phyloP scores from a whole-genome alignment of 1,140 invertebrate species.

The Archivesica marissinica region DNA sequence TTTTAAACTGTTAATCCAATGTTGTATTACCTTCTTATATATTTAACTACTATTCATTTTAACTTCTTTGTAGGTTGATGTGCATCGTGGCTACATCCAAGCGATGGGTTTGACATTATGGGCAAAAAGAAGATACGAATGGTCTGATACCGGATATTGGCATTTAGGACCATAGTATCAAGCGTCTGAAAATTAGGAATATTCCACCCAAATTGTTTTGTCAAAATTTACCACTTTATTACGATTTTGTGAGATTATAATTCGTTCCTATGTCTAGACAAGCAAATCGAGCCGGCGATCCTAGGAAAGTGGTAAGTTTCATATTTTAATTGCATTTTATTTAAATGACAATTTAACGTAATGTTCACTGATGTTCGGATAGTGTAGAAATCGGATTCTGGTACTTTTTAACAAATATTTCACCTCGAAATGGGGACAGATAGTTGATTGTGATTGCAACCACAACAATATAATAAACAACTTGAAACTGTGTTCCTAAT shows the following conservation, averaged over 20 bases:
- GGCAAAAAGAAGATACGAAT: not conserved
- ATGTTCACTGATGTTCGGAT: not conserved
- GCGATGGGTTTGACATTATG: not conserved
- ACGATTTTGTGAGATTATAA: not conserved
- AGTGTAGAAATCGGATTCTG: not conserved
- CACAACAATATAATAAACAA: not conserved
- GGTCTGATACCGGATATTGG: not conserved
- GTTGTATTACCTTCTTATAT: too few relatives aligned
- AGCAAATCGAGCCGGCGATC: constrained; percentile 86
- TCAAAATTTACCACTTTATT: not conserved
- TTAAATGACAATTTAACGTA: constrained; percentile 61
- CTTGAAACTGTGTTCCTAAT: not conserved
- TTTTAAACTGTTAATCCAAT: too few relatives aligned
- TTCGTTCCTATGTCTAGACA: constrained; percentile 86
- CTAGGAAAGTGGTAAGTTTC: constrained; percentile 88
- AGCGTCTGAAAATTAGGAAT: not conserved
- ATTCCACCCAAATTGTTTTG: not conserved
- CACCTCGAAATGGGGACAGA: not conserved
- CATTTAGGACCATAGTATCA: not conserved
- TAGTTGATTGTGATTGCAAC: not conserved
- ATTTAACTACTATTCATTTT: too few relatives aligned
- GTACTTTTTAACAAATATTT: not conserved
- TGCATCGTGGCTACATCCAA: too few relatives aligned
- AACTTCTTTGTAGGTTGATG: too few relatives aligned
- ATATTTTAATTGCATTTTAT: not conserved